Evolutionary conservation across 2,113 vertebrate species (phyloP), one percentile per base, ranked within the genome.

Genomic region (Jacana jacana): DNA sequence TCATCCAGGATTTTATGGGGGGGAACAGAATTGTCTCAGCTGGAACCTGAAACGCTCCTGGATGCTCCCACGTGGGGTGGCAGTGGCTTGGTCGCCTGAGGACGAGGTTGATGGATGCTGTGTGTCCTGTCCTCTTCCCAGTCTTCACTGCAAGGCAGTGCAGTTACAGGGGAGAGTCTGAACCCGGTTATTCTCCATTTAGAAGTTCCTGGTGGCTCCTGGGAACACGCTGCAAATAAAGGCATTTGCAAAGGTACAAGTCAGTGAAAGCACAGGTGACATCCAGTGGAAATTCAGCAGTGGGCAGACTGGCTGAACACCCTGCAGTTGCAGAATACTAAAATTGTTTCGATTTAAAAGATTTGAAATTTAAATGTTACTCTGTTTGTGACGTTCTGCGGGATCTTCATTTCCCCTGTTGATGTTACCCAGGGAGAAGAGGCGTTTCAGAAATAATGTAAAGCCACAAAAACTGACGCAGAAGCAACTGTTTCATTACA

Each of bases 61-160:
- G 51, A 7, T 3, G 3, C 8, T 19, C 68, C 33, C 39, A 0
- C 4, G 1, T 0, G 7, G 71, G 46, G 57, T 54, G 70, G 39
- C 31, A 8, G 30, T 5, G 0, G 9, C 72, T 39, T 1, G 5
- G 37, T 60, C 70, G 12, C 61, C 54, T 5, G 2, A 4, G 85
- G 85, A 24, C 0, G 8, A 17, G 80, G 37, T 13, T 16, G 40
- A 17, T 31, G 2, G 1, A 3, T 33, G 37, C 79, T 30, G 35
- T 1, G 1, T 79, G 81, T 35, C 48, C 63, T 33, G 35, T 51
- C 1, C 25, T 49, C 63, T 35, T 39, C n/a, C 1, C 17, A 22
- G 6, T 25, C 72, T 18, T 54, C 46, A 6, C 57, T 31, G n/a
- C n/a, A 44, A 35, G 11, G 0, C 57, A 37, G 51, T 10, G 1